Percentiles rank a stretch among this genome's conserved stretches.
Conservation (phyloP, 2,888 invertebrate genomes). For the Lepidocyrtoides sp. region DNA sequence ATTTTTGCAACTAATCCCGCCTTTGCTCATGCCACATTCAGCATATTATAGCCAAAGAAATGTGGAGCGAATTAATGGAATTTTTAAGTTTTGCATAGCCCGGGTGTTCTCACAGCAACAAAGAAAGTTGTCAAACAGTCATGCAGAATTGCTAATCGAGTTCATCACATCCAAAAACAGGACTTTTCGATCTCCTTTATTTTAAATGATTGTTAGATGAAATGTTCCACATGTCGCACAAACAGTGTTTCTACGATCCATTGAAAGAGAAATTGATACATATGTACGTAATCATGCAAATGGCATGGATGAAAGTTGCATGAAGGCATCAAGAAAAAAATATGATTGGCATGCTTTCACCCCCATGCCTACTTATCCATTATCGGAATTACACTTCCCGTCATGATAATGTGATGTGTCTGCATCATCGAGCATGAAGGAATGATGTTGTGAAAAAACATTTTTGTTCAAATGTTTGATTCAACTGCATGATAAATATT, state of each 20-base stretch:
- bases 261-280: not conserved
- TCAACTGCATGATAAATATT: not conserved
- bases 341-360: conserved; percentile 31
- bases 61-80: not conserved
- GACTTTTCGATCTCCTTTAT: not conserved
- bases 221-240: not conserved
- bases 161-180: not conserved
- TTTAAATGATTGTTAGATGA: not conserved
- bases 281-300: conserved; percentile 26
- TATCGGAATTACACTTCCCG: not conserved
- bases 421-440: not conserved
- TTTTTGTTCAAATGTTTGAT: not conserved
- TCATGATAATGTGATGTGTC: conserved; percentile 17
- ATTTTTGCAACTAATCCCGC: not conserved
- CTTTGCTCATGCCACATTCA: not conserved
- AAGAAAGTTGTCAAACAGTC: too few relatives aligned
- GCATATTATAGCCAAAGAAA: not conserved
- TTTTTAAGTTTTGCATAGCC: not conserved
- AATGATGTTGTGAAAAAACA: not conserved
- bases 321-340: not conserved
- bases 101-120: too few relatives aligned
- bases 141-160: not conserved
- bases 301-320: not conserved
- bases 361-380: not conserved
- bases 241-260: not conserved